Percentiles rank a stretch among this genome's conserved stretches.
Evolutionary conservation across 2,113 vertebrate species (phyloP).

Genomic region (Telmatochromis bifrenatus): DNA sequence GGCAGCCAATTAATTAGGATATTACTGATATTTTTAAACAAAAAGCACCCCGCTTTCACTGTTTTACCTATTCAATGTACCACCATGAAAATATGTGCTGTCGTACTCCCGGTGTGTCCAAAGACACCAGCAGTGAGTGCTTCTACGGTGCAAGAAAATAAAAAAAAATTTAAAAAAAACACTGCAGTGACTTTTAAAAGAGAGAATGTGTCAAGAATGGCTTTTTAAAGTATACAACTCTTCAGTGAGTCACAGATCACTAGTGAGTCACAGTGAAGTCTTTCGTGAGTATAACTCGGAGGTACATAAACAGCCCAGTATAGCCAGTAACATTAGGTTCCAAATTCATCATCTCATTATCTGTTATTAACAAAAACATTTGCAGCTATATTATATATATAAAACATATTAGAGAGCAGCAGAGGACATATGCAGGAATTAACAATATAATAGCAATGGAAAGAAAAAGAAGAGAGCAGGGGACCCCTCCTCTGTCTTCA

Average conservation of each 20-base stretch:
- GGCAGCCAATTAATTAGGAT: not conserved
- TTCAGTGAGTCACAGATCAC: not conserved
- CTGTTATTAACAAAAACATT: not conserved
- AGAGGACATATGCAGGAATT: not conserved
- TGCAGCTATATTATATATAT: not conserved
- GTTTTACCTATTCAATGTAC: not conserved
- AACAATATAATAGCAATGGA: not conserved
- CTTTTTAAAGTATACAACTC: not conserved
- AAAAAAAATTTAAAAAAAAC: not conserved
- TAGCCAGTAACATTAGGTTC: not conserved
- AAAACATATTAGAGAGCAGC: not conserved
- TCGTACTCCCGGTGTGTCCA: not conserved
- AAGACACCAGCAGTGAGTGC: not conserved
- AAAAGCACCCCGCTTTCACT: not conserved
- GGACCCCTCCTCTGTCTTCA: slow-evolving; percentile 32
- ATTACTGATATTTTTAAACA: not conserved
- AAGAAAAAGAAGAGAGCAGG: not conserved
- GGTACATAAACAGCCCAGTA: not conserved
- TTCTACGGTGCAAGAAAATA: not conserved
- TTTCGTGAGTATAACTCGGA: not conserved
- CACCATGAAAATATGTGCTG: not conserved
- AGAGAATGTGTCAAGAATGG: not conserved
- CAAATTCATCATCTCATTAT: not conserved
- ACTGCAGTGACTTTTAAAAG: not conserved
- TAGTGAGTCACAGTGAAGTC: not conserved